phyloP scores from a whole-genome alignment of 2,888 invertebrate species.

The Eucera pruinosa region DNA sequence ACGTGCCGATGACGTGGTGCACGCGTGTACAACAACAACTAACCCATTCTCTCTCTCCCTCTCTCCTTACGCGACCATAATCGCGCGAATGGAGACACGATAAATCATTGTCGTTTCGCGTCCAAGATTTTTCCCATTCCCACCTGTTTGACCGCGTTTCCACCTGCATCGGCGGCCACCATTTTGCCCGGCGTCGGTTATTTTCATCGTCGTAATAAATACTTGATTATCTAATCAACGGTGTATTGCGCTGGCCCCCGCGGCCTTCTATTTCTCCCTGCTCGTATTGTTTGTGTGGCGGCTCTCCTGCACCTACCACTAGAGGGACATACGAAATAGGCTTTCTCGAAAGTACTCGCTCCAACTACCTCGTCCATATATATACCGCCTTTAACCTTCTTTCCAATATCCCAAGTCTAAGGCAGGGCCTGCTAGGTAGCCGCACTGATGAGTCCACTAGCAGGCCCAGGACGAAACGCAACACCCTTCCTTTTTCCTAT shows the following conservation, averaged over 20 bases:
- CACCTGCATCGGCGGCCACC: constrained; percentile 8
- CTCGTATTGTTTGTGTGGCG: too few relatives aligned
- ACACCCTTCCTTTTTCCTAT: too few relatives aligned
- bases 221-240: constrained; percentile 55
- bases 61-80: constrained; percentile 27
- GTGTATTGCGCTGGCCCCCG: constrained; percentile 23
- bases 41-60: too few relatives aligned
- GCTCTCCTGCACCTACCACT: too few relatives aligned
- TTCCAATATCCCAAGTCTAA: too few relatives aligned
- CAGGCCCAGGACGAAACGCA: too few relatives aligned
- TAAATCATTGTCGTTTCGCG: constrained; percentile 40
- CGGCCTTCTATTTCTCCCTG: constrained; percentile 36
- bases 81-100: constrained; percentile 37
- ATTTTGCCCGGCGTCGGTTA: constrained; percentile 16
- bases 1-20: constrained; percentile 21
- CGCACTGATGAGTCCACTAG: too few relatives aligned
- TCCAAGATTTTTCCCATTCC: not conserved
- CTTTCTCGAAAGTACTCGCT: too few relatives aligned
- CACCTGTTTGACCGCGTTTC: constrained; percentile 5
- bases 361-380: too few relatives aligned
- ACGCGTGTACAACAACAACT: constrained; percentile 1
- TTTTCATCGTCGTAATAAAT: constrained; percentile 47
- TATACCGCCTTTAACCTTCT: too few relatives aligned
- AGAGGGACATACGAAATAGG: too few relatives aligned
- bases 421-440: too few relatives aligned